Evolutionary conservation across 2,888 invertebrate genomes (phyloP).

Genomic region (Sericinus montela): DNA sequence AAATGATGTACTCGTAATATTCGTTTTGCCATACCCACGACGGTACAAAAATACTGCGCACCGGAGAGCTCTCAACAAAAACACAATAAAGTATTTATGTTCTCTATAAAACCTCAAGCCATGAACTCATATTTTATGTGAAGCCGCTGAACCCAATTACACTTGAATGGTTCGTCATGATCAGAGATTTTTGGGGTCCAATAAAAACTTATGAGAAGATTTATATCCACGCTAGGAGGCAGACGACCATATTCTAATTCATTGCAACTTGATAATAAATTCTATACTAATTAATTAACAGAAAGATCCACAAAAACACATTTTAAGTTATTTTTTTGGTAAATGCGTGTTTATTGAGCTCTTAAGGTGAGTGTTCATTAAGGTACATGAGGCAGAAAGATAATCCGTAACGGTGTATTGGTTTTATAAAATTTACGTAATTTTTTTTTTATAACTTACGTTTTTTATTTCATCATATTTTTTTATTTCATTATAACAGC

Average conservation of each 20-base stretch:
- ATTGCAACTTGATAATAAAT: slow-evolving; percentile 53
- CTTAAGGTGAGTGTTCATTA: slow-evolving; percentile 18
- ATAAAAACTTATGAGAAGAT: slow-evolving; percentile 65
- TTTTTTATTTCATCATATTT: too few species aligned
- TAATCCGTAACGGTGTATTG: too few species aligned
- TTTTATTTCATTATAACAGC: too few species aligned
- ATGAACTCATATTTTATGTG: slow-evolving; percentile 72
- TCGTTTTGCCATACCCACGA: background rate
- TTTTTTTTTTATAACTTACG: too few species aligned
- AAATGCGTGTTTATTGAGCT: slow-evolving; percentile 8
- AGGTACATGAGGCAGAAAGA: background rate
- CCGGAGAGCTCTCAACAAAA: slow-evolving; percentile 53
- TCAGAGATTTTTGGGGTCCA: slow-evolving; percentile 63
- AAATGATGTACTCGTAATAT: slow-evolving; percentile 1
- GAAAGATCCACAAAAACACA: slow-evolving; percentile 24
- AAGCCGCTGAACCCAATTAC: slow-evolving; percentile 73
- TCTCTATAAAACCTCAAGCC: slow-evolving; percentile 67
- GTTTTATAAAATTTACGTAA: too few species aligned
- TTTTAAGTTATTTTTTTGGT: slow-evolving; percentile 10
- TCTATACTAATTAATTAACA: slow-evolving; percentile 38
- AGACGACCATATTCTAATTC: slow-evolving; percentile 48
- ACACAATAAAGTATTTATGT: slow-evolving; percentile 74
- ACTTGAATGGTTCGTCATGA: slow-evolving; percentile 73
- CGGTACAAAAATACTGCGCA: slow-evolving; percentile 30
- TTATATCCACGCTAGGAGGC: slow-evolving; percentile 57